Base-by-base conservation (phyloP, 2,113 vertebrate species). In the Pitta sordida region DNA sequence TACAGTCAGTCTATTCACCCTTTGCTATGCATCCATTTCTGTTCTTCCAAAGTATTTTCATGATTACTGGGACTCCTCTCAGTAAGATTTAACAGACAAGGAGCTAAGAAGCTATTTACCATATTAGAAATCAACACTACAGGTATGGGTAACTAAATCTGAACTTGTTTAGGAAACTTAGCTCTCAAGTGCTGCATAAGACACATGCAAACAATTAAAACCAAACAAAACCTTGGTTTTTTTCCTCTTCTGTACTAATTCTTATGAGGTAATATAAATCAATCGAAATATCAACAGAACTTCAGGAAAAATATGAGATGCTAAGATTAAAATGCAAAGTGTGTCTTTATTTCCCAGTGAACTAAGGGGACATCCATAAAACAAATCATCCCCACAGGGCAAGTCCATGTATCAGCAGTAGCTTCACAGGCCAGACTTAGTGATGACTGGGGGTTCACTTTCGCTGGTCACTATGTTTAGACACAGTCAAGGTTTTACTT, bases 181-280 rank as follows among this genome's bases (percentile, higher is more conserved):
- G 5, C 36, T 71, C 37, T 59, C 17, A 44, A 46, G 0, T 56
- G 10, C 37, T 79, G 11, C 9, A 6, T 21, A 44, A 79, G 3
- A 17, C 13, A 58, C 20, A 29, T 52, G 11, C 22, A 48, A 36
- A 71, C 18, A 11, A 64, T 7, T 69, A 69, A 44, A 88, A 77
- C 1, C 41, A 83, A 82, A 46, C 22, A 5, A 82, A 43, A 0
- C 1, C 5, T 5, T 16, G 3, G 14, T 37, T 60, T 15, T 6
- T 2, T 5, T 3, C 39, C 1, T 2, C 3, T 12, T 7, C 10
- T 6, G 0, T 3, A 34, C 26, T 60, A 29, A 26, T 70, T 34
- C 29, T 36, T 32, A 32, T 20, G 18, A 91, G 29, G 2, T 7
- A 19, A 46, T 34, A 76, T 18, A 48, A 58, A 71, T 2, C 1